phyloP scores from a whole-genome alignment of 2,113 vertebrate species.

The Phocoena phocoena region DNA sequence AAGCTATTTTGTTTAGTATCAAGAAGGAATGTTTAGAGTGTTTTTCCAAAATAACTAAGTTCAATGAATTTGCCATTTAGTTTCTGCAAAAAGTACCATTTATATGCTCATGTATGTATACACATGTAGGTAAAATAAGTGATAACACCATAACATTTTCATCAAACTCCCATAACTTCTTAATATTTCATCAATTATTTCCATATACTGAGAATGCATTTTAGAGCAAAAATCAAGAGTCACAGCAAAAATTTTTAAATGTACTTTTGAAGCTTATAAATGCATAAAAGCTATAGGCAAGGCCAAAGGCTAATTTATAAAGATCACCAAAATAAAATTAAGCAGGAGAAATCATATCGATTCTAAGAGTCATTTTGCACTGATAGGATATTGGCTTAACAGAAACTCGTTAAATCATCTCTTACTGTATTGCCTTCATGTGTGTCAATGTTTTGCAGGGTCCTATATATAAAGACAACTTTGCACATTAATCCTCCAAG shows the following conservation, averaged over 20 bases:
- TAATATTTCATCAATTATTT: neutral
- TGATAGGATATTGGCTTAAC: neutral
- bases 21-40: neutral
- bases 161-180: neutral
- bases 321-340: constrained; percentile 11
- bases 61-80: neutral
- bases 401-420: neutral
- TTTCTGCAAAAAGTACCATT: constrained; percentile 42
- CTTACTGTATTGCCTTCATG: neutral
- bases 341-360: neutral
- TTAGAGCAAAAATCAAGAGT: neutral
- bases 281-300: neutral
- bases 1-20: constrained; percentile 39
- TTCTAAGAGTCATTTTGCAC: neutral
- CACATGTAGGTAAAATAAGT: neutral
- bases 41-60: constrained; percentile 16
- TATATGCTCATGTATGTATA: neutral
- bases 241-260: neutral
- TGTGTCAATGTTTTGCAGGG: neutral
- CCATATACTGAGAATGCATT: neutral
- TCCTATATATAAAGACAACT: neutral
- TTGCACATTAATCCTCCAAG: neutral
- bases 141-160: constrained; percentile 3
- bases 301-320: neutral
- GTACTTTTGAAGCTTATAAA: neutral